Base-by-base conservation (phyloP, 2,888 invertebrate species). In the Calameuta idolon region DNA sequence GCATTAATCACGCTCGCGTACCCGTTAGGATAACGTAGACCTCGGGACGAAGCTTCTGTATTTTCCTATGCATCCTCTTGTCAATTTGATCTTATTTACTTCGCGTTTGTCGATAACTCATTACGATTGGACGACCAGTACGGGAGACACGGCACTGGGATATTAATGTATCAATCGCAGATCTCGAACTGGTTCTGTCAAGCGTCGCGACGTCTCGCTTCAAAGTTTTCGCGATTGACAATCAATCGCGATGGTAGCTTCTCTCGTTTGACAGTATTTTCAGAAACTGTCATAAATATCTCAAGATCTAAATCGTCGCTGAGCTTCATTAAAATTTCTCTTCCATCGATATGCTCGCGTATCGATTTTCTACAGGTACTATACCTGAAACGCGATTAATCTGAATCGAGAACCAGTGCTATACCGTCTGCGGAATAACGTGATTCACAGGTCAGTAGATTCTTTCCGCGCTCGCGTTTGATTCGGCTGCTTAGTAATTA, bases 401-500 rank as follows among this genome's bases (percentile, higher is more conserved):
- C 15, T 1, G 40, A 55, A 55, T 23, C 40, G 40, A 55, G 9
- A 55, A 23, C 23, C 5, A 40, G 9, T 5, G 40, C 40, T 5
- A 23, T 55, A 55, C 23, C 5, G 23, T 55, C 40, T 55, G 40
- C 40, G 23, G 40, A 55, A 55, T 23, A 15, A 55, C 40, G 40
- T 55, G 40, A 55, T 55, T 55, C 40, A 23, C 40, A 2, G 40
- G 40, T 55, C 71, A 31, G 31, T 15, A 33, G 71, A 69, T 76
- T 74, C n/a, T 37, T 74, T 37, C 68, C 34, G 69, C 69, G 35
- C 15, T 75, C 9, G n/a, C 77, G 74, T 77, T 77, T 77, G 77
- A 77, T 77, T 77, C 35, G 73, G 76, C 35, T 73, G 73, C 73
- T 23, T 23, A 33, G 71, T 75, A 34, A 75, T 37, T 76, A 76